Conservation (phyloP, 2,888 invertebrate genomes). For the Mimas tiliae region DNA sequence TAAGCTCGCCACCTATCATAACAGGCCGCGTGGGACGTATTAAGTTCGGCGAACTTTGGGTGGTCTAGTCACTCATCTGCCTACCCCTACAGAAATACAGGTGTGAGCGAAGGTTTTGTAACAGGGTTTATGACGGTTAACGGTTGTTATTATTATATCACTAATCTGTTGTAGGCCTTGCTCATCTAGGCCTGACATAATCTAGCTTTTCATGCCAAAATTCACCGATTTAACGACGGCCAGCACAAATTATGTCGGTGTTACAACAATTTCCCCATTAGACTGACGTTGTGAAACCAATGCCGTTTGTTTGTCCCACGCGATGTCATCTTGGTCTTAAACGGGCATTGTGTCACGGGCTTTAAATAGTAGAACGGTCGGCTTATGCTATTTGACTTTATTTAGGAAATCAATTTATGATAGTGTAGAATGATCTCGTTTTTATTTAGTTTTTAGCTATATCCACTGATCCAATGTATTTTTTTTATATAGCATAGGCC, state of each 20-base stretch:
- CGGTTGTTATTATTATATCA: no score
- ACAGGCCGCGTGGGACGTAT: no score
- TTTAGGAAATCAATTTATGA: background rate
- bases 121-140: no score
- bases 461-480: no score
- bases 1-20: no score
- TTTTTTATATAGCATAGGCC: no score
- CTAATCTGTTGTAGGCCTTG: background rate
- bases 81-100: no score
- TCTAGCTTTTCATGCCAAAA: constrained; percentile 3
- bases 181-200: background rate
- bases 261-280: constrained; percentile 52
- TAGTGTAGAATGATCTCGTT: background rate
- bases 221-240: background rate
- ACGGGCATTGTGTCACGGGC: constrained; percentile 29
- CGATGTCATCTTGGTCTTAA: constrained; percentile 39
- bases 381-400: background rate
- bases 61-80: no score
- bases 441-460: no score
- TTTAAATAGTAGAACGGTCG: background rate
- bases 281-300: constrained; percentile 36
- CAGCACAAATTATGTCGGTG: constrained; percentile 26
- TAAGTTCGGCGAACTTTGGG: no score
- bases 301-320: constrained; percentile 37
- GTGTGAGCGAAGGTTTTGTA: no score